Evolutionary conservation across 2,113 vertebrate species (phyloP), one percentile per base, ranked within the genome.

Genomic region (Myotis lucifugus): DNA sequence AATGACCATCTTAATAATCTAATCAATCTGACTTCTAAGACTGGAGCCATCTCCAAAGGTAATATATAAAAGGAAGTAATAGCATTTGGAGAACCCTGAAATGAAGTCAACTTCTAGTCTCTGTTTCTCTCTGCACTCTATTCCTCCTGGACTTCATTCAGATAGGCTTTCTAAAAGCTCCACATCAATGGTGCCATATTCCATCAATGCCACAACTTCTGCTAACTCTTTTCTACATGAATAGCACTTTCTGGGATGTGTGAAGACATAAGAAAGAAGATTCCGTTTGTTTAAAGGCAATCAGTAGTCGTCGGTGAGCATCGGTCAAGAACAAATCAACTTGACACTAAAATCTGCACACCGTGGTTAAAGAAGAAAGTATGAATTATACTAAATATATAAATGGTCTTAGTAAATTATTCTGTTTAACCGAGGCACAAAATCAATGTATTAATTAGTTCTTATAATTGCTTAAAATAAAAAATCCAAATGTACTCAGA

Each of bases 381-480:
- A 32, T 37, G 42, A 52, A 50, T 84, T 37, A 42, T 72, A 73
- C 5, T 46, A 92, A 79, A 76, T 34, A 66, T 3, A 42, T 34
- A 69, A 82, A 69, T 54, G 11, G 61, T 79, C 19, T 69, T 2
- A 48, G 40, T 69, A 88, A 79, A 85, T 50, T 72, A 59, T 61
- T 73, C 9, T 81, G 23, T 59, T 82, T 85, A 29, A 72, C 8
- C 18, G 23, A 70, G n/a, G 4, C n/a, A 81, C 10, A 56, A 73
- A 94, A 78, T 87, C 56, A 90, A 48, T 54, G 50, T 40, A 81
- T 86, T 70, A 42, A 69, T 77, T 19, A 87, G 13, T 34, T 1
- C 34, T 32, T 32, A 40, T 11, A 59, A 25, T 21, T 77, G 19
- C 9, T 81, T 52, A 81, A 87, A 50, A 27, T 86, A 42, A 93